Evolutionary conservation across 2,888 invertebrate species (phyloP), one percentile per base, ranked within the genome.

Genomic region (Drosophila prolongata): DNA sequence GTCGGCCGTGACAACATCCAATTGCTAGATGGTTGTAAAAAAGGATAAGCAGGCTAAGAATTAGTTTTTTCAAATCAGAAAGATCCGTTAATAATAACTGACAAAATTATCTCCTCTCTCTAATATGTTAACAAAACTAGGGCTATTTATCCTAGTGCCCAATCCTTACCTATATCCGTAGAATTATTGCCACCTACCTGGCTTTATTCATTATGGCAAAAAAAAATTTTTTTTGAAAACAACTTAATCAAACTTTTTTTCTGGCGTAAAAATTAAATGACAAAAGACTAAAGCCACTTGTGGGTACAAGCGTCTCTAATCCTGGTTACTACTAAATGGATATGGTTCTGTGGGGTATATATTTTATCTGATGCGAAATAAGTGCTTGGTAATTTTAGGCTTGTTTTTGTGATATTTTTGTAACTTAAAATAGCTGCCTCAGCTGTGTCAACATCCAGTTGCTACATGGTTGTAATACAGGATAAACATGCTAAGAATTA

Each of bases 151-250:
- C 56, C 56, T 44, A 43, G 44, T 27, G 27, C 30, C 30, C 30
- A 30, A 30, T 8, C 27, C 27, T 47, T 42, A 59, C 8, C 40
- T 35, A 37, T 49, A 55, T 65, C 47, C 47, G 66, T 65, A 65
- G 66, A 65, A 65, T 47, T 65, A 55, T 49, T 55, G 55, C 55
- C 66, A 65, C 66, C 49, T 49, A 47, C 50, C 49, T 69, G 70
- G 61, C 69, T 70, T 61, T 50, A 54, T 70, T 69, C 54, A 60
- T 55, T 44, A 70, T 61, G 61, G 69, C 69, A 69, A 70, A 70
- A 54, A 37, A 54, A 61, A 60, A 40, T 11, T 46, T 61, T 70
- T 69, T 19, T 19, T 69, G 53, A 64, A 64, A 47, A 24, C 35
- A 14, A 27, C 1, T 34, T 10, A 3, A 19, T 19, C 19, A 3